A percentile compares a stretch with the other conserved stretches of the same genome.
These are phyloP conservation scores for Metopolophium dirhodum DNA, from an alignment of 1,140 invertebrate genomes.

Conservation along the genomic window DNA sequence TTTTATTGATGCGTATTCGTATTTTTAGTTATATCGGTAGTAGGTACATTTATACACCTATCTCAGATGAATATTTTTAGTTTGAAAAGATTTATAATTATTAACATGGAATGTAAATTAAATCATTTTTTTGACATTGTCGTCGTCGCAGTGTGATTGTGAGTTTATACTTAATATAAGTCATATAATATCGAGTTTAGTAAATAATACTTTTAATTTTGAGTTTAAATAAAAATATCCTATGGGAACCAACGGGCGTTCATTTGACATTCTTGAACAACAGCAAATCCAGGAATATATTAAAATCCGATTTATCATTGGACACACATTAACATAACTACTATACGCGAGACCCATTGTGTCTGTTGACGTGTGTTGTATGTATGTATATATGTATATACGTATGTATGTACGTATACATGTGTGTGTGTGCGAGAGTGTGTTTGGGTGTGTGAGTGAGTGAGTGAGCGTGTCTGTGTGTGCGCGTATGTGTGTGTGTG, in stretches of 20 bases:
- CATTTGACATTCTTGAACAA: constrained; percentile 41
- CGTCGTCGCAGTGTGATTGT: neutral
- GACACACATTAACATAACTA: constrained; percentile 51
- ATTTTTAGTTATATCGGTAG: neutral
- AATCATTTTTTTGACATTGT: neutral
- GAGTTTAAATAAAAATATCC: constrained; percentile 17
- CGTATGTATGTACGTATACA: neutral
- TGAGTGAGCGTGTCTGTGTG: neutral
- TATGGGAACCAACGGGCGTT: constrained; percentile 25
- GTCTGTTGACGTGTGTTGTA: constrained; percentile 35
- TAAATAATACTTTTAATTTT: constrained; percentile 5
- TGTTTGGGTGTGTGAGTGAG: neutral
- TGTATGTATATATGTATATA: neutral
- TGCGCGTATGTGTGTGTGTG: no score
- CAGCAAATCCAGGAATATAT: constrained; percentile 47
- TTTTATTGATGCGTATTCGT: neutral
- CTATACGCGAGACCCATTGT: constrained; percentile 49
- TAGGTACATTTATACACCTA: neutral
- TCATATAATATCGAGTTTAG: neutral
- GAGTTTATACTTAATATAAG: neutral
- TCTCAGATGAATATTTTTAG: neutral
- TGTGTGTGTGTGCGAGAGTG: neutral
- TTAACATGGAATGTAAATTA: neutral
- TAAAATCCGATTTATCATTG: constrained; percentile 53
- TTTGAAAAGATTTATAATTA: constrained; percentile 6